phyloP scores from a whole-genome alignment of 2,797 vertebrate genomes.

The Crypturellus tataupa region DNA sequence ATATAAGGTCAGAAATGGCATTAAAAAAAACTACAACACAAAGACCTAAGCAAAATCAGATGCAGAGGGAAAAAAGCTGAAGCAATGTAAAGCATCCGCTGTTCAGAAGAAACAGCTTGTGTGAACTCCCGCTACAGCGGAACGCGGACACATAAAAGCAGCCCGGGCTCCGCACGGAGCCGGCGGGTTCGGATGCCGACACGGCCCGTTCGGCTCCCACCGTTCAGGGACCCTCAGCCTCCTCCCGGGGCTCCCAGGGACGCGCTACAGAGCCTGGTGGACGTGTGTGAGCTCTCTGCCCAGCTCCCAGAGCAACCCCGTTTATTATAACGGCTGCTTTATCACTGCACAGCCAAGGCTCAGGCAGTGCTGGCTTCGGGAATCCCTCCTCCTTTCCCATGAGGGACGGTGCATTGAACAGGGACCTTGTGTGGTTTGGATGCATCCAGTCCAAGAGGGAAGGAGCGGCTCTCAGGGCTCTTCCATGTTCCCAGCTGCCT shows the following conservation, averaged over 20 bases:
- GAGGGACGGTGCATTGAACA: neutral
- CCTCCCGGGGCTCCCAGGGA: neutral
- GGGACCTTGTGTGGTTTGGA: neutral
- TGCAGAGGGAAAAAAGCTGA: neutral
- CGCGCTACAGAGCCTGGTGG: neutral
- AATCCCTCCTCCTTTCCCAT: neutral
- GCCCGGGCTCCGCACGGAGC: no score
- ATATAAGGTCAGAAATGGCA: neutral
- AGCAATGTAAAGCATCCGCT: neutral
- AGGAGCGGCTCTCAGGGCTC: neutral
- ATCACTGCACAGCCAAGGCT: neutral
- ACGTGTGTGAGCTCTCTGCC: neutral
- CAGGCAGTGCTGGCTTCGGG: neutral
- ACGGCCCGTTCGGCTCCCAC: neutral
- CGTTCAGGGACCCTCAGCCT: neutral
- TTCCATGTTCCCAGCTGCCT: no score
- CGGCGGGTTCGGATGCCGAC: accelerated
- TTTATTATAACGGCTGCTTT: neutral
- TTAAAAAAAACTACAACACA: neutral
- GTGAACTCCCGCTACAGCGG: neutral
- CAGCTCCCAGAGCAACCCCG: neutral
- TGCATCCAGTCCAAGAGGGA: neutral
- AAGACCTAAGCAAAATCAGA: neutral
- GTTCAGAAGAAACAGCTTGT: accelerated
- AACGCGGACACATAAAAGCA: accelerated